Evolutionary conservation across 2,113 vertebrate species (phyloP), one percentile per base, ranked within the genome.

Genomic region (Zootoca vivipara): DNA sequence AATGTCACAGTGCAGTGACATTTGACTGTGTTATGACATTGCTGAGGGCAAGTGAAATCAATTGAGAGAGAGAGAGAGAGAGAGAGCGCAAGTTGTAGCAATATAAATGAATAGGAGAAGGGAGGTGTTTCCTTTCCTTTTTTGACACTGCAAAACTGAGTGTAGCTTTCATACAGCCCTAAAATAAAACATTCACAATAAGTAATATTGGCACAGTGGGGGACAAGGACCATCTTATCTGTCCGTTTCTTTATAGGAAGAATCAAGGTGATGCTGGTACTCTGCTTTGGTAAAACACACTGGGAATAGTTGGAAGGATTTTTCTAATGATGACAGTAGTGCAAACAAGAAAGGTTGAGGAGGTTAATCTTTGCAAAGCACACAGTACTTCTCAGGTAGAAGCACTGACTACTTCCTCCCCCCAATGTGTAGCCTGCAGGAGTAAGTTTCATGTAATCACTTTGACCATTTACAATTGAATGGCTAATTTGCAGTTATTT

Each of bases 401-500:
- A 33, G 7, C 82, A 79, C 67, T 2, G 4, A 82, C 82, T 15
- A 67, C 33, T 80, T 74, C 90, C 70, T 52, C 40, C 33, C 12
- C 90, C 72, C 56, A 35, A 85, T 13, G 2, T 56, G 64, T 22
- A 90, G 84, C 85, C 89, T 89, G 56, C 16, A 90, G 84, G 84
- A 86, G 77, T 83, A 46, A 38, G 82, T 89, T 83, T 69, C 74
- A 56, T 78, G 83, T 93, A 92, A 95, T 93, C 94, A 69, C 86
- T 91, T 93, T 91, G 72, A 9, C 85, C 1, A 1, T 90, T 94
- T 95, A 69, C 92, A 94, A 33, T 75, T 91, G 82, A 92, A 90
- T 4, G 1, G 75, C 87, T 94, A 93, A 94, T 92, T 92, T 93
- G 89, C 84, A 90, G 89, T 73, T 94, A 92, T 89, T 88, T 93